These are phyloP conservation scores for Sebastes reedi DNA, from an alignment of 2,797 vertebrate genomes.

Conservation along the genomic window DNA sequence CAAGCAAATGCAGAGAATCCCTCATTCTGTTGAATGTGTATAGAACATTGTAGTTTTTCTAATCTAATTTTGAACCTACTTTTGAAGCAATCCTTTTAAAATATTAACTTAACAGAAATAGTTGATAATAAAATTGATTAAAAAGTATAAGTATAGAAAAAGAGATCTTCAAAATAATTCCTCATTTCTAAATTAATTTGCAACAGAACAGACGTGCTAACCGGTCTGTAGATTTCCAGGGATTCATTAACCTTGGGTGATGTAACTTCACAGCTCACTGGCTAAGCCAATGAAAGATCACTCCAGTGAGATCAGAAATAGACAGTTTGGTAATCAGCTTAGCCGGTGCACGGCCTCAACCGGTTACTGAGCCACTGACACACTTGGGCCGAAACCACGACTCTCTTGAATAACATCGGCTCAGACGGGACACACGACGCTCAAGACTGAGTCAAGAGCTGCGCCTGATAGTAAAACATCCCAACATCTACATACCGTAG, in stretches of 20 bases:
- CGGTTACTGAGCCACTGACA: slow-evolving; percentile 63
- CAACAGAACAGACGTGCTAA: slow-evolving; percentile 1
- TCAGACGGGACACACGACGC: neutral
- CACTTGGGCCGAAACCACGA: slow-evolving; percentile 53
- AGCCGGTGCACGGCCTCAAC: slow-evolving; percentile 34
- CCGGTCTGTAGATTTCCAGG: slow-evolving; percentile 14
- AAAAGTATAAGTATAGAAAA: neutral
- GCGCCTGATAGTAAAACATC: neutral
- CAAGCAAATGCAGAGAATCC: neutral
- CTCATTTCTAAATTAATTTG: neutral
- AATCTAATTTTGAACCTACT: neutral
- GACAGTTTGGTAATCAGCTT: slow-evolving; percentile 73
- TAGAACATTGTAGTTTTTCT: neutral
- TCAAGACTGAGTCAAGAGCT: neutral
- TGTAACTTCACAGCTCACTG: slow-evolving; percentile 47
- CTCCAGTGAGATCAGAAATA: slow-evolving; percentile 69
- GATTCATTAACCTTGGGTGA: slow-evolving; percentile 58
- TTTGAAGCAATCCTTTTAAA: neutral
- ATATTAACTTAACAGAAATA: neutral
- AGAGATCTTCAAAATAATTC: neutral
- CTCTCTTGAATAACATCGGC: slow-evolving; percentile 26
- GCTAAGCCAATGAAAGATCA: slow-evolving; percentile 69
- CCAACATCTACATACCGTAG: neutral
- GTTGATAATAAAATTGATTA: neutral
- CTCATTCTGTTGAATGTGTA: neutral